Evolutionary conservation across 2,888 invertebrate genomes (phyloP), one percentile per base, ranked within the genome.

Genomic region (Brassicogethes aeneus): DNA sequence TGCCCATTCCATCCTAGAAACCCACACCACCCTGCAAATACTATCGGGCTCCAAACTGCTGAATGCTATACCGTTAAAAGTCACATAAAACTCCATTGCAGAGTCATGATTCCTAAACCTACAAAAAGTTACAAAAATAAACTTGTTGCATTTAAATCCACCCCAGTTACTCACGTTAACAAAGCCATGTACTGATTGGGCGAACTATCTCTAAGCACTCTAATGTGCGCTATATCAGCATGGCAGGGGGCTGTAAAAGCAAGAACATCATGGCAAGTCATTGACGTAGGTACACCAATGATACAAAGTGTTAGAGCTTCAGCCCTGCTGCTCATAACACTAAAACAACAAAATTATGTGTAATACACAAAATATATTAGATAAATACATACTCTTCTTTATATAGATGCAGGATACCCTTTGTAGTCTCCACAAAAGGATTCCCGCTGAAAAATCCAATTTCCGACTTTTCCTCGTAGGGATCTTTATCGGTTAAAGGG

Each of bases 151-250:
- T 5, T 23, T 23, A 23, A 23, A 5, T 23, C 5, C 23, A 7
- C 23, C 23, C 5, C 23, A 23, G 23, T 10, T 10, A 68, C 74
- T 73, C 63, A 95, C 74, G 91, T 94, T 29, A 99, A 72, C 15
- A 99, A 70, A 33, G 93, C 90, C 96, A 99, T 97, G 62, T 96
- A 99, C 64, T 95, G 94, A 69, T 97, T 96, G 0, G 95, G 93
- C 14, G 82, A 80, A 40, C 91, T 91, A 64, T 89, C 88, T 15
- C 94, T 74, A 35, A 99, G 79, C 36, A 99, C 92, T 48, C 93
- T 77, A 52, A 97, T 88, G 61, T 91, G 86, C 43, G 89, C 84
- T 29, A 97, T 86, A 60, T 87, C 86, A 36, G 83, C 78, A 62
- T 91, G 88, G 56, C 93, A 94, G 3, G 96, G 93, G 0, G 93